A percentile compares a stretch with the other conserved stretches of the same genome.
Conservation (phyloP, 1,140 invertebrate genomes). For the Diabrotica virgifera region DNA sequence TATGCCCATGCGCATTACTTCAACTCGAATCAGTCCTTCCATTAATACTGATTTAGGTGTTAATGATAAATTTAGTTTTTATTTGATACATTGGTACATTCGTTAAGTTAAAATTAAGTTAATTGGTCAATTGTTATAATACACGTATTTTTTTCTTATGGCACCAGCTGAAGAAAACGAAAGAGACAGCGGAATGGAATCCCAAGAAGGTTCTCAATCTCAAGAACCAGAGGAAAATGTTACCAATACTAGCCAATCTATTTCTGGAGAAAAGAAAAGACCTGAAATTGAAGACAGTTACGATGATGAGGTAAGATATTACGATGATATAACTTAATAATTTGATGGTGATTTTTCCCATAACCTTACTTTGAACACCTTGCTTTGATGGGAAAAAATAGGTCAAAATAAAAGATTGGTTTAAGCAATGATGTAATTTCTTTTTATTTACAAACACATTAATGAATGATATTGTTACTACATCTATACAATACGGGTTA, state of each 20-base stretch:
- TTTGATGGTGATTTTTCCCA: not conserved
- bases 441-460: too few species aligned
- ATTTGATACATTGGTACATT: too few species aligned
- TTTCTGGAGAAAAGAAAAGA: constrained; percentile 34
- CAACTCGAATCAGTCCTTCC: too few species aligned
- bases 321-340: not conserved
- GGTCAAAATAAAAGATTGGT: too few species aligned
- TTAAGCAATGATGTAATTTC: too few species aligned
- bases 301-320: constrained; percentile 45
- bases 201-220: constrained; percentile 42
- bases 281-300: constrained; percentile 38
- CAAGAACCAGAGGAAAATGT: constrained; percentile 24
- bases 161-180: constrained; percentile 47
- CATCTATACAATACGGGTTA: too few species aligned
- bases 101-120: too few species aligned
- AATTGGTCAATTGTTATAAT: not conserved
- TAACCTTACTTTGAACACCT: not conserved
- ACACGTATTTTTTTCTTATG: constrained; percentile 38
- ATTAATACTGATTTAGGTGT: too few species aligned
- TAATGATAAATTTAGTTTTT: too few species aligned
- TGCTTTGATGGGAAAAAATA: not conserved
- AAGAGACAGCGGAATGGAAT: constrained; percentile 48
- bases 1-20: too few species aligned
- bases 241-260: constrained; percentile 29
- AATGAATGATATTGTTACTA: too few species aligned